Evolutionary conservation across 2,797 vertebrate genomes (phyloP).

Genomic region (Spondyliosoma cantharus): DNA sequence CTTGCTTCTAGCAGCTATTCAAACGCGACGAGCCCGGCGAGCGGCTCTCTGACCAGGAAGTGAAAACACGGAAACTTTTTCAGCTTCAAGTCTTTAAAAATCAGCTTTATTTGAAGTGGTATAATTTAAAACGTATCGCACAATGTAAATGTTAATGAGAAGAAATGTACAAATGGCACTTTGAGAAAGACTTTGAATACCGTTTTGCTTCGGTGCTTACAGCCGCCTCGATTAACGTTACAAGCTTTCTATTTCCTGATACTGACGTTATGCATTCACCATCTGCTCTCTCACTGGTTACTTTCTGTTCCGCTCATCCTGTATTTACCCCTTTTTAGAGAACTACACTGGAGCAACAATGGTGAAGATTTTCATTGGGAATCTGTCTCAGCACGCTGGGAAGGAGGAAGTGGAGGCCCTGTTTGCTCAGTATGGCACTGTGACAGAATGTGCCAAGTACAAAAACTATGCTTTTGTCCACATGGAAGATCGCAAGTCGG

Average conservation of each 20-base stretch:
- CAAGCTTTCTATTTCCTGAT: slow-evolving; percentile 49
- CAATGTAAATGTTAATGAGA: accelerated
- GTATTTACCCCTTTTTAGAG: neutral
- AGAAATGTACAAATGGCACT: accelerated
- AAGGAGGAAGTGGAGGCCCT: slow-evolving; percentile 85
- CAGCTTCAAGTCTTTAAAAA: neutral
- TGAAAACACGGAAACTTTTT: slow-evolving; percentile 5
- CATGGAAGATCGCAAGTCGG: slow-evolving; percentile 86
- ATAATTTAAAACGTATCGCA: accelerated
- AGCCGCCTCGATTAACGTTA: slow-evolving; percentile 17
- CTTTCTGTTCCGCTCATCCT: neutral
- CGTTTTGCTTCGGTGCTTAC: neutral
- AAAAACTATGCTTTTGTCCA: slow-evolving; percentile 88
- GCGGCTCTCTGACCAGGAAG: slow-evolving; percentile 42
- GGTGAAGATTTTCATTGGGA: slow-evolving; percentile 90
- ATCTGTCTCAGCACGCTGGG: slow-evolving; percentile 82
- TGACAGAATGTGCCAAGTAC: slow-evolving; percentile 87
- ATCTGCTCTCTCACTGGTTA: slow-evolving; percentile 1
- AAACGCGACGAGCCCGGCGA: neutral
- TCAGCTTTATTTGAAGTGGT: neutral
- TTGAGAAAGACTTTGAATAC: accelerated
- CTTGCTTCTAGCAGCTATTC: slow-evolving; percentile 28
- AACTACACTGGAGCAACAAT: slow-evolving; percentile 68
- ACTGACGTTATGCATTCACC: slow-evolving; percentile 32
- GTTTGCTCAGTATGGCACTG: slow-evolving; percentile 82